Base-by-base conservation (phyloP, 2,797 vertebrate species). In the Catamblyrhynchus diadema region DNA sequence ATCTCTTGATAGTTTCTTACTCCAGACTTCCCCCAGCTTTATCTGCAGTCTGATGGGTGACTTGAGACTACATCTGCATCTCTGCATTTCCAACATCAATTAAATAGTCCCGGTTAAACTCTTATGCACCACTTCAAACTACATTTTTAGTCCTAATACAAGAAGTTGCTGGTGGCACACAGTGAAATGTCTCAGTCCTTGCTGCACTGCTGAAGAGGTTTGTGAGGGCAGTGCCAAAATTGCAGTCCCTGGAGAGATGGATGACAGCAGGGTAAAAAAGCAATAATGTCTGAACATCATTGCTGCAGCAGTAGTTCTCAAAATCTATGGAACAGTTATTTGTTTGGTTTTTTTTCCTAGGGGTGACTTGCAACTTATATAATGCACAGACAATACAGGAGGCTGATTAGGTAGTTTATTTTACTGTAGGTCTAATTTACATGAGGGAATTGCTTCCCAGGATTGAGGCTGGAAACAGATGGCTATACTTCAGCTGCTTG, bases 371-470 rank as follows among this genome's bases (percentile, higher is more conserved):
- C 57, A n/a, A 61, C 15, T 44, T 67, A 33, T 5, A 7, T 60
- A 81, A 56, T 47, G 44, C 32, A 39, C 33, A 69, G 88, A 42
- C 60, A 78, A 88, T 93, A 92, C 87, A 78, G 44, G 61, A 84
- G 79, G 56, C 65, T 81, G 62, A 95, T 96, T 86, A 92, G 80
- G 47, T 92, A 82, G 65, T 91, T 94, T 85, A 42, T 85, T 86
- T 93, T 82, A 90, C 4, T 1, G 81, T 81, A 85, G 57, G 64
- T 66, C 85, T 94, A 79, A 97, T 96, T 96, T 96, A 77, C 81
- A 53, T 81, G 56, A 86, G 73, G 54, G 61, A 79, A 75, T 73
- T 91, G 53, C 71, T 87, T 97, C 65, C 39, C 11, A 83, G 91
- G 75, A 50, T 20, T 79, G 86, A 94, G 84, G 15, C 59, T 72